Base-by-base conservation (phyloP, 2,888 invertebrate genomes). In the Coelinius sp. region DNA sequence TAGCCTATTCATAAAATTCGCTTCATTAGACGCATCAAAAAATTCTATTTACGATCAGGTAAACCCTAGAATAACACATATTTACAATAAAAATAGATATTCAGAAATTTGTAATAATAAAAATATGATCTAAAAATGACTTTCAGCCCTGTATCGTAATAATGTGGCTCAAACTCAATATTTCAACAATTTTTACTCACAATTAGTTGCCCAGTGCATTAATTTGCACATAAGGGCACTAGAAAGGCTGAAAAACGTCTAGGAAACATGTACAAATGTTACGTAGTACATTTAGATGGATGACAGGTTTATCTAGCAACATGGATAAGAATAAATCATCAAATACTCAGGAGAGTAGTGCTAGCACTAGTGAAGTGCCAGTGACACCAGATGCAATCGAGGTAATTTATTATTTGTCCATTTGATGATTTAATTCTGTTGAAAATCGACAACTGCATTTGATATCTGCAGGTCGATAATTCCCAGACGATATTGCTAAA, bases 401-500 rank as follows among this genome's bases (percentile, higher is more conserved):
- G 81, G 84, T 84, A 73, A 25, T 52, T 59, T 25, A 2, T n/a
- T n/a, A n/a, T n/a, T n/a, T n/a, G n/a, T n/a, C n/a, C n/a, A n/a
- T n/a, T n/a, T n/a, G n/a, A n/a, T n/a, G n/a, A n/a, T n/a, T n/a
- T n/a, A n/a, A n/a, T n/a, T n/a, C n/a, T n/a, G n/a, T n/a, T n/a
- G n/a, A n/a, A n/a, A n/a, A n/a, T n/a, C n/a, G n/a, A n/a, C n/a
- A n/a, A 44, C 14, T 44, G 14, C n/a, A n/a, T 25, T 12, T 41
- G 56, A 73, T 66, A 41, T 75, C 81, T 85, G n/a, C 84, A 96
- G 95, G 94, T 96, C 84, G 95, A 96, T 80, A 96, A 97, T 87
- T 95, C 96, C 0, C 91, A 91, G 74, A 94, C 94, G 83, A 93
- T 97, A 12, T 88, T 96, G 63, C 91, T 93, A 74, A 95, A 95